These are phyloP conservation scores for Drosophila prosaltans DNA, from an alignment of 1,140 invertebrate genomes.

Conservation along the genomic window DNA sequence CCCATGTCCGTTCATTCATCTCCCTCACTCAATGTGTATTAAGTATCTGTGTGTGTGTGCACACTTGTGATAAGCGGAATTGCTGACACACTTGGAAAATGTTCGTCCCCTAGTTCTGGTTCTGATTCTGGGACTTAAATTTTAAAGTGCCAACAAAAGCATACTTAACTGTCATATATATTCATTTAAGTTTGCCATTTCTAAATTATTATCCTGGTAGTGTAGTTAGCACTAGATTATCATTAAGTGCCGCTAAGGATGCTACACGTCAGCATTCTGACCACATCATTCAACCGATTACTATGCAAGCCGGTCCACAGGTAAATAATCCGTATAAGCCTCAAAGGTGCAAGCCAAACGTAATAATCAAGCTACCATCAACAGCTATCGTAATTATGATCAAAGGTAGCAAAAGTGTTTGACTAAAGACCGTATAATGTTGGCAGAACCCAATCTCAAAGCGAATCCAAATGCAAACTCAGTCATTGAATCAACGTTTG, in stretches of 20 bases:
- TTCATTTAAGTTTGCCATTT: conserved; percentile 7
- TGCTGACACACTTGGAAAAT: conserved; percentile 25
- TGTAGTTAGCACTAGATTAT: not conserved
- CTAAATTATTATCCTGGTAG: conserved; percentile 1
- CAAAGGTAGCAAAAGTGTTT: conserved; percentile 39
- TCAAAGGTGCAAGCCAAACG: conserved; percentile 16
- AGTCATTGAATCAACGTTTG: conserved; percentile 9
- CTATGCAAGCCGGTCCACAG: not conserved
- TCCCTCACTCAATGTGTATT: conserved; percentile 2
- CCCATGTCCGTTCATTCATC: conserved; percentile 36
- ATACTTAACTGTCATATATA: conserved; percentile 11
- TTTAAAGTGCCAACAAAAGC: conserved; percentile 39
- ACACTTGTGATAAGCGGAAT: conserved; percentile 42
- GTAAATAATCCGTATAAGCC: conserved; percentile 22
- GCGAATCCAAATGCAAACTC: conserved; percentile 11
- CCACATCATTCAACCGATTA: conserved; percentile 10
- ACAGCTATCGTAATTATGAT: conserved; percentile 43
- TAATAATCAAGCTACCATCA: conserved; percentile 41
- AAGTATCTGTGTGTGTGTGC: conserved; percentile 22
- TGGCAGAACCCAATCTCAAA: conserved; percentile 32
- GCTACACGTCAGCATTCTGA: conserved; percentile 1
- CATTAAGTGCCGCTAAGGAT: not conserved
- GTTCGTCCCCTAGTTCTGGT: conserved; percentile 13
- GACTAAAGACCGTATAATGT: conserved; percentile 55
- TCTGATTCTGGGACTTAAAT: conserved; percentile 4